Conservation (phyloP, 2,797 vertebrate species). For the Acipenser transmontanus region DNA sequence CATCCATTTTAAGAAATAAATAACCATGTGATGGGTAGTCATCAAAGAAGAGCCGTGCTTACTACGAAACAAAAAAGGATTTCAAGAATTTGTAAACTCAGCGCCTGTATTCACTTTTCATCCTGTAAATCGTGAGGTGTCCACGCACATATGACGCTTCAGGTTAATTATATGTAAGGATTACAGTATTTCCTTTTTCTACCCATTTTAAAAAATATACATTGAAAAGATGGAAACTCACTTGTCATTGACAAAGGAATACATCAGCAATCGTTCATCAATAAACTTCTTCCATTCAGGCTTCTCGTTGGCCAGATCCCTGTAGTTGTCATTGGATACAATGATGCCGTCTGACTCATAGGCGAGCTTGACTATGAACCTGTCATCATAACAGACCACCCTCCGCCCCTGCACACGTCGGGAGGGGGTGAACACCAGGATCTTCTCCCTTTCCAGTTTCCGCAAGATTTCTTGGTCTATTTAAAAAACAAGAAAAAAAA, state of each 20-base stretch:
- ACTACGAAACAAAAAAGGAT: too few species aligned
- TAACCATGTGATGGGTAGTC: too few species aligned
- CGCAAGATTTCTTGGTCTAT: slow-evolving; percentile 90
- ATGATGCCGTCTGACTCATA: slow-evolving; percentile 94
- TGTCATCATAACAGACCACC: slow-evolving; percentile 93
- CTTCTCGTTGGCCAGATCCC: slow-evolving; percentile 91
- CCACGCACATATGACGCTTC: too few species aligned
- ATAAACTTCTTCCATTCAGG: slow-evolving; percentile 98
- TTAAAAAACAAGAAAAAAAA: background rate
- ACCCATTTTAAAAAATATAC: too few species aligned
- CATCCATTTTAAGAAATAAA: too few species aligned
- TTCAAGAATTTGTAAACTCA: too few species aligned
- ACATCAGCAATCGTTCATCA: slow-evolving; percentile 93
- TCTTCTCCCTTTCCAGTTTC: slow-evolving; percentile 88
- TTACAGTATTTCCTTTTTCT: too few species aligned
- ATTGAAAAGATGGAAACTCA: slow-evolving; percentile 51
- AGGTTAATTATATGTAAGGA: too few species aligned
- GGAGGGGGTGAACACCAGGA: slow-evolving; percentile 92
- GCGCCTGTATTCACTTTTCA: too few species aligned
- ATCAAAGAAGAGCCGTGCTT: too few species aligned
- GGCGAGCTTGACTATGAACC: slow-evolving; percentile 93
- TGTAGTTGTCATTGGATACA: slow-evolving; percentile 97
- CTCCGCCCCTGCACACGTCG: slow-evolving; percentile 89
- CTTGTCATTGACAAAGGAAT: slow-evolving; percentile 98
- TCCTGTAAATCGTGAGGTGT: too few species aligned